These are phyloP conservation scores for Bombylius major DNA, from an alignment of 2,888 invertebrate genomes.

Conservation along the genomic window DNA sequence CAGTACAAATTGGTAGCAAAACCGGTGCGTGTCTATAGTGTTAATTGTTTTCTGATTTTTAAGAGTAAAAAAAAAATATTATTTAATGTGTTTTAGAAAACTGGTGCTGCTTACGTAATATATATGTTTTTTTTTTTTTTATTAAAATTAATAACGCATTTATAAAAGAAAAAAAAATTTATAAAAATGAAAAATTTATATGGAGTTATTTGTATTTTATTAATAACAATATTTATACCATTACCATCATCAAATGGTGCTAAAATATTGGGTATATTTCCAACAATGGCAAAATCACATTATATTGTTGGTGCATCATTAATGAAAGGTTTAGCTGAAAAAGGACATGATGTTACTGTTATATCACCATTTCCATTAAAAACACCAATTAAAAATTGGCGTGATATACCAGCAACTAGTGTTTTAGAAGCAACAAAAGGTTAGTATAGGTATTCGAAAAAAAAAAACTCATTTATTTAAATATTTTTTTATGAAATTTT, in stretches of 20 bases:
- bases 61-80: no score
- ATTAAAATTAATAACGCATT: no score
- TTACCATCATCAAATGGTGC: neutral
- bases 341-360: slow-evolving; percentile 32
- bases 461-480: neutral
- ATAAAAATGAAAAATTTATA: neutral
- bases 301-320: slow-evolving; percentile 27
- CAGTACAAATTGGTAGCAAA: no score
- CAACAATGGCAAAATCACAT: slow-evolving; percentile 17
- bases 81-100: no score
- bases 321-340: slow-evolving; percentile 25
- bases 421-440: slow-evolving; percentile 4
- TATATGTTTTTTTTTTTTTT: no score
- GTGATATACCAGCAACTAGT: slow-evolving; percentile 18
- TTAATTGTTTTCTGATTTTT: no score
- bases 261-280: slow-evolving; percentile 7
- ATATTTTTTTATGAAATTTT: neutral
- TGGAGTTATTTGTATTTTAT: no score
- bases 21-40: no score
- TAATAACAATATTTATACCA: neutral
- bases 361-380: slow-evolving; percentile 26
- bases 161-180: no score
- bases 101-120: no score
- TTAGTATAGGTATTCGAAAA: neutral
- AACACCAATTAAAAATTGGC: slow-evolving; percentile 21